phyloP scores from a whole-genome alignment of 2,113 vertebrate genomes.

The Tupaia tana region DNA sequence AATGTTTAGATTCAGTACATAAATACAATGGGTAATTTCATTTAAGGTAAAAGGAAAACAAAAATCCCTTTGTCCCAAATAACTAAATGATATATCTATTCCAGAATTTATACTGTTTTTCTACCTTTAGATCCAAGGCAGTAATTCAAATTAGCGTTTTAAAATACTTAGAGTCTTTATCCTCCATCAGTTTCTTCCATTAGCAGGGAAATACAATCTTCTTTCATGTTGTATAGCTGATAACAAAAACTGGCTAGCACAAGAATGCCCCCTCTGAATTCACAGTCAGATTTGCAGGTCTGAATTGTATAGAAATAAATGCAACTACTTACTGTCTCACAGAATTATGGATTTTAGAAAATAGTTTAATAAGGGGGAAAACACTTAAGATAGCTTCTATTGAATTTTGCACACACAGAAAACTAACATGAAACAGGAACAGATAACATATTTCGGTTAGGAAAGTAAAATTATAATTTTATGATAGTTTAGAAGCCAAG shows the following conservation, averaged over 20 bases:
- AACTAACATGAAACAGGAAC: slow-evolving; percentile 71
- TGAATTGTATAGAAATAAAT: slow-evolving; percentile 86
- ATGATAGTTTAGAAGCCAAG: slow-evolving; percentile 66
- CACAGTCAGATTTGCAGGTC: slow-evolving; percentile 83
- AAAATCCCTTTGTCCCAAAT: slow-evolving; percentile 61
- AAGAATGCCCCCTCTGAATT: slow-evolving; percentile 85
- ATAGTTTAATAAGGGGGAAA: slow-evolving; percentile 87
- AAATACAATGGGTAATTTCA: slow-evolving; percentile 57
- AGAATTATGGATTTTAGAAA: slow-evolving; percentile 88
- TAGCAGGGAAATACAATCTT: slow-evolving; percentile 83
- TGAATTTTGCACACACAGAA: slow-evolving; percentile 79
- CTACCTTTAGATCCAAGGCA: slow-evolving; percentile 69
- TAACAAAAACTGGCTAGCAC: slow-evolving; percentile 83
- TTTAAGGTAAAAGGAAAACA: slow-evolving; percentile 44
- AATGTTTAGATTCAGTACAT: slow-evolving; percentile 34
- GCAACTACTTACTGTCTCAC: slow-evolving; percentile 86
- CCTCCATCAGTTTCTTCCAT: slow-evolving; percentile 80
- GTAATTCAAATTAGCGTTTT: slow-evolving; percentile 77
- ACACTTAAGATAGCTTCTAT: slow-evolving; percentile 83
- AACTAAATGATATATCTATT: slow-evolving; percentile 69
- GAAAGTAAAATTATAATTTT: slow-evolving; percentile 80
- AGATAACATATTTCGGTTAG: slow-evolving; percentile 72
- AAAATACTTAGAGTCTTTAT: slow-evolving; percentile 79
- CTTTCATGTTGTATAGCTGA: slow-evolving; percentile 85
- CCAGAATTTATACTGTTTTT: slow-evolving; percentile 51